These are phyloP conservation scores for Cyclina sinensis DNA, from an alignment of 1,140 invertebrate genomes.

Conservation along the genomic window DNA sequence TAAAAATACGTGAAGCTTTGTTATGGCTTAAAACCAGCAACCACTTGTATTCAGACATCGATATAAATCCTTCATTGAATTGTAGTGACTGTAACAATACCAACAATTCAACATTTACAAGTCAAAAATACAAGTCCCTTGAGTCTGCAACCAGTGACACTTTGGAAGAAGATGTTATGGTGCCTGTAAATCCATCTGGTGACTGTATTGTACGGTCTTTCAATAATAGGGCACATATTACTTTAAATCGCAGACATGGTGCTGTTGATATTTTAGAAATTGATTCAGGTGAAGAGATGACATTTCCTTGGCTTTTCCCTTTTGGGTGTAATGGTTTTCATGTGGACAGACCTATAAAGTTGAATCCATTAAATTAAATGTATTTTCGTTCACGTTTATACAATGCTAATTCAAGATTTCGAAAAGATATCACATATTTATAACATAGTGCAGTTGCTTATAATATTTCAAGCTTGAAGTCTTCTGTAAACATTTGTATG, in stretches of 20 bases:
- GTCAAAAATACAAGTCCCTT: not conserved
- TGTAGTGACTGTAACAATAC: too few relatives aligned
- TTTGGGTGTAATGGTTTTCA: slow-evolving; percentile 38
- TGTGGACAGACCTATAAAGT: not conserved
- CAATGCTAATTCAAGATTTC: too few relatives aligned
- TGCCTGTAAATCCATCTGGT: slow-evolving; percentile 46
- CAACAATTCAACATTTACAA: not conserved
- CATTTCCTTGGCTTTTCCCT: slow-evolving; percentile 55
- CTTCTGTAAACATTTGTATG: too few relatives aligned
- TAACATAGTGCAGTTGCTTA: too few relatives aligned
- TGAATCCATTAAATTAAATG: slow-evolving; percentile 9
- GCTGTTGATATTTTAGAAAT: slow-evolving; percentile 52
- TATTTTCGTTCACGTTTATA: too few relatives aligned
- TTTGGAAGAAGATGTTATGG: slow-evolving; percentile 56
- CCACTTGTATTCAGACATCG: slow-evolving; percentile 44
- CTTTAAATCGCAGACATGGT: not conserved
- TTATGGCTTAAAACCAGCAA: slow-evolving; percentile 67
- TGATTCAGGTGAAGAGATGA: slow-evolving; percentile 48
- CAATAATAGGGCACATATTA: not conserved
- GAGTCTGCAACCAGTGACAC: not conserved
- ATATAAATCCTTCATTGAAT: not conserved
- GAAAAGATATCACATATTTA: too few relatives aligned
- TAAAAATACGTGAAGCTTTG: slow-evolving; percentile 51
- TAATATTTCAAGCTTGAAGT: too few relatives aligned
- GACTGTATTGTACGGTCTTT: slow-evolving; percentile 19